Percentiles rank a stretch among this genome's conserved stretches.
These are phyloP conservation scores for Malurus alboscapulatus DNA, from an alignment of 2,113 vertebrate species.

Conservation along the genomic window DNA sequence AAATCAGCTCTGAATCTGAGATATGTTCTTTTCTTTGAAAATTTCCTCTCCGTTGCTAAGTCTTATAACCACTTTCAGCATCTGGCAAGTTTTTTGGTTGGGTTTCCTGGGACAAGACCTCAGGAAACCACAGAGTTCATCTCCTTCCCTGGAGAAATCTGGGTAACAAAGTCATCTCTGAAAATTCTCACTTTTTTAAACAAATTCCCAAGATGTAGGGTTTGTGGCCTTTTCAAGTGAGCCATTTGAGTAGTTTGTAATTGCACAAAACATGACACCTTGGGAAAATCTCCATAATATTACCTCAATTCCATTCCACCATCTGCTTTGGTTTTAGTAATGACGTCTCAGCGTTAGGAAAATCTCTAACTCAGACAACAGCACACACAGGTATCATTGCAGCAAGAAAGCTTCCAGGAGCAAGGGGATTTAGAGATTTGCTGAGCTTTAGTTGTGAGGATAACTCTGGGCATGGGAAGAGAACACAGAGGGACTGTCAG, in stretches of 20 bases:
- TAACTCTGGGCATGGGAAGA: neutral
- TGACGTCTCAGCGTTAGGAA: neutral
- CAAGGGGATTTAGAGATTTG: neutral
- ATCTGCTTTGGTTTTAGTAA: slow-evolving; percentile 20
- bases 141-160: neutral
- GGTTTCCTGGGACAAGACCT: neutral
- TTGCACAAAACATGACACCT: neutral
- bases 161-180: neutral
- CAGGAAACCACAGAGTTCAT: neutral
- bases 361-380: neutral
- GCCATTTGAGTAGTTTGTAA: neutral
- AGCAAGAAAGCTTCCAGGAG: neutral
- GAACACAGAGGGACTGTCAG: neutral
- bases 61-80: neutral
- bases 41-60: neutral
- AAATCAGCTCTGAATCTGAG: neutral
- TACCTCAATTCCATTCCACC: neutral
- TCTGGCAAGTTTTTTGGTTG: neutral
- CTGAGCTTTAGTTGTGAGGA: neutral
- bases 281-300: neutral
- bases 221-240: neutral
- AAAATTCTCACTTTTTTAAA: neutral
- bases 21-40: neutral
- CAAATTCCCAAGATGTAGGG: neutral
- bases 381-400: neutral